Evolutionary conservation across 2,888 invertebrate genomes (phyloP).

Genomic region (Pterostichus madidus): DNA sequence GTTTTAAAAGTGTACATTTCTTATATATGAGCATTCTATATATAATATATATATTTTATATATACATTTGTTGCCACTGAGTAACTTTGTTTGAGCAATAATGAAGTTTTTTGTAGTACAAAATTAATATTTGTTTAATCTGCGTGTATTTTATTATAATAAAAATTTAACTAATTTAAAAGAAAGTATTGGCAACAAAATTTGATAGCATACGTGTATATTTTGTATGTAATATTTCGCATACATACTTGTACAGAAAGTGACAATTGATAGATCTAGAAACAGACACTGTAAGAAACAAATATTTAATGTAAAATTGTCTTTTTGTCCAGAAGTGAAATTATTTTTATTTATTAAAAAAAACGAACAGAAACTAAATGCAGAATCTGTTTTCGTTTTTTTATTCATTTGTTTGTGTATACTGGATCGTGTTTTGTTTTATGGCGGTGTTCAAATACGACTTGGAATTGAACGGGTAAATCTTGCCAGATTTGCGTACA

Average conservation of each 20-base stretch:
- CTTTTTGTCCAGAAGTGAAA: constrained; percentile 60
- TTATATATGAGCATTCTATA: constrained; percentile 63
- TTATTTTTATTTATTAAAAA: constrained; percentile 43
- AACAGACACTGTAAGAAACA: constrained; percentile 57
- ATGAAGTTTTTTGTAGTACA: constrained; percentile 67
- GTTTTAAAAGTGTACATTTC: constrained; percentile 66
- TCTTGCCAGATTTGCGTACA: constrained; percentile 36
- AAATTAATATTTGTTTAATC: constrained; percentile 66
- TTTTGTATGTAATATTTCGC: constrained; percentile 64
- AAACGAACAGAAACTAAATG: constrained; percentile 34
- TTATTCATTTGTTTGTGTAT: constrained; percentile 42
- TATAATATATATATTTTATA: constrained; percentile 59
- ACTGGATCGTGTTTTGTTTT: constrained; percentile 42
- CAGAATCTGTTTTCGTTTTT: constrained; percentile 55
- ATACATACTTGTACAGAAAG: constrained; percentile 61
- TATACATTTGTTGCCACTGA: constrained; percentile 66
- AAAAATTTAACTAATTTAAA: constrained; percentile 58
- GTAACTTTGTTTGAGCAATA: constrained; percentile 66
- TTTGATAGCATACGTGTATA: constrained; percentile 64
- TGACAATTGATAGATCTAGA: constrained; percentile 63
- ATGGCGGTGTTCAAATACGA: constrained; percentile 41
- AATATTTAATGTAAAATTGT: constrained; percentile 63
- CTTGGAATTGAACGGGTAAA: constrained; percentile 9
- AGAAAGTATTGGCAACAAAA: constrained; percentile 64
- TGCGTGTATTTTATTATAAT: constrained; percentile 64